These are phyloP conservation scores for Holcopasites calliopsidis DNA, from an alignment of 1,140 invertebrate species.

Conservation along the genomic window DNA sequence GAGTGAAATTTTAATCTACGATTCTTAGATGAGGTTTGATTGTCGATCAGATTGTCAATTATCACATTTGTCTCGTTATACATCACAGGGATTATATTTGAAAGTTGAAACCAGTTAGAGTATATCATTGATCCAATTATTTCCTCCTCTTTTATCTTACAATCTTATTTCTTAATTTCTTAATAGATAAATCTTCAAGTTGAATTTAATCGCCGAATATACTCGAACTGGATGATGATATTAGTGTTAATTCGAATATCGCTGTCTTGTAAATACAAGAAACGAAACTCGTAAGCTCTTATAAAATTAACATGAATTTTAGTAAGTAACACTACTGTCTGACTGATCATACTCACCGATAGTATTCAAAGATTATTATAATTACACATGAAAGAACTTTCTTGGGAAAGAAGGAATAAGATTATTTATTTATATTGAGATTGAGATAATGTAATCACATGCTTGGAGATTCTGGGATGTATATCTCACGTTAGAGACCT, in stretches of 20 bases:
- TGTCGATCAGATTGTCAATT: not conserved
- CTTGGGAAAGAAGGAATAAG: not conserved
- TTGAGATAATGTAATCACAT: not conserved
- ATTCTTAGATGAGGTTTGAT: not conserved
- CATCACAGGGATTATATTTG: not conserved
- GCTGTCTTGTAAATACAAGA: too few species aligned
- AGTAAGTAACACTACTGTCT: too few species aligned
- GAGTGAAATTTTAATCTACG: conserved; percentile 10
- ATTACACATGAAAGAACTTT: not conserved
- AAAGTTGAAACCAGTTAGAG: not conserved
- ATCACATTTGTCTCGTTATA: not conserved
- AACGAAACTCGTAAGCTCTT: too few species aligned
- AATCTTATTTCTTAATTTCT: too few species aligned
- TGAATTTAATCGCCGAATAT: too few species aligned
- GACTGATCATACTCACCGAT: not conserved
- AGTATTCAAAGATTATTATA: not conserved
- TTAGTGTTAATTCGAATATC: too few species aligned
- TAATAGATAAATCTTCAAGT: too few species aligned
- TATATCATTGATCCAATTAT: not conserved
- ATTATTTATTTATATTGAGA: not conserved
- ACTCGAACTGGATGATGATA: too few species aligned
- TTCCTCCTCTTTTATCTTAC: too few species aligned
- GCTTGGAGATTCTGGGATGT: not conserved
- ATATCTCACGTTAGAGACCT: not conserved
- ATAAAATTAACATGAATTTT: too few species aligned